Conservation (phyloP, 2,797 vertebrate species). For the Poecile montanus region DNA sequence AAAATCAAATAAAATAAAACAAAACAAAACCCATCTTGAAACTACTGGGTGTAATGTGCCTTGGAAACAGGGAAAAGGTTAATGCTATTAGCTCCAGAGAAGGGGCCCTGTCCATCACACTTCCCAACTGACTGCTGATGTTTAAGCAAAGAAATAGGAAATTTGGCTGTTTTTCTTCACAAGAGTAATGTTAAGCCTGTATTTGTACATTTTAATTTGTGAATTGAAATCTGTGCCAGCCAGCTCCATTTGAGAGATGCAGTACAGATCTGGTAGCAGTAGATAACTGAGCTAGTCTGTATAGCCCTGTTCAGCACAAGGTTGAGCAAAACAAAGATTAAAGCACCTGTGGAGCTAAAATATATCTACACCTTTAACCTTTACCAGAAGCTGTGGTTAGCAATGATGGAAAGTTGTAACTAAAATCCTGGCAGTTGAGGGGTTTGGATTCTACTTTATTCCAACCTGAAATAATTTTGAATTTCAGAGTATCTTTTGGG, state of each 20-base stretch:
- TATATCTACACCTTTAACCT: background rate
- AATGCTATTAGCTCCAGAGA: background rate
- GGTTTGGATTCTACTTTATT: background rate
- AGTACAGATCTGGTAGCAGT: background rate
- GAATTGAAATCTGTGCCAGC: background rate
- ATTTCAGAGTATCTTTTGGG: background rate
- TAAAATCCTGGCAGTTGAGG: background rate
- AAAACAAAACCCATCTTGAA: background rate
- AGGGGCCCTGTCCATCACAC: background rate
- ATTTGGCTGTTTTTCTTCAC: background rate
- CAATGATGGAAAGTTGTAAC: background rate
- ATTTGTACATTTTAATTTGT: background rate
- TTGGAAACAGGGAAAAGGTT: background rate
- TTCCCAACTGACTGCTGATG: background rate
- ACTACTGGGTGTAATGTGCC: background rate
- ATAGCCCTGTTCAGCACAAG: background rate
- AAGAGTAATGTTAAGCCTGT: background rate
- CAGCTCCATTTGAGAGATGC: background rate
- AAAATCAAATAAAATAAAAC: background rate
- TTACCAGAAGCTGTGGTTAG: background rate
- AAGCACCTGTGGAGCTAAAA: background rate
- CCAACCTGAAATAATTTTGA: background rate
- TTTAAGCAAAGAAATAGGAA: background rate
- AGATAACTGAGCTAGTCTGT: background rate
- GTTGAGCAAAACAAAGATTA: background rate